Percentiles rank a stretch among this genome's conserved stretches.
Evolutionary conservation across 2,888 invertebrate genomes (phyloP).

Genomic region (Folsomia candida): DNA sequence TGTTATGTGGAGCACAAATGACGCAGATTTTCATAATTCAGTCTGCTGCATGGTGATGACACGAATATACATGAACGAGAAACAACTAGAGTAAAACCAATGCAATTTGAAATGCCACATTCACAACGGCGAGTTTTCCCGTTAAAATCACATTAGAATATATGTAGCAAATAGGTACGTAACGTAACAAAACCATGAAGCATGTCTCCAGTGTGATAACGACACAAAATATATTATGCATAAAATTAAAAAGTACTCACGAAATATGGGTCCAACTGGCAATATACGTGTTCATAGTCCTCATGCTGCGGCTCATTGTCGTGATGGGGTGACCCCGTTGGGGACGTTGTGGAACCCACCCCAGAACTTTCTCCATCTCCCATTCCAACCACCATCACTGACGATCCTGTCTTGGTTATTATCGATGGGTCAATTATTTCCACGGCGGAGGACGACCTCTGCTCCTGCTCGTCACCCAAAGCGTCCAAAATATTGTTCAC

Average conservation of each 20-base stretch:
- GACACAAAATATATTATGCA: too few relatives aligned
- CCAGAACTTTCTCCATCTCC: slow-evolving; percentile 47
- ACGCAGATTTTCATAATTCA: background rate
- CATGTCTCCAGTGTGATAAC: background rate
- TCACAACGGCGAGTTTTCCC: background rate
- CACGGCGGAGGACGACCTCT: slow-evolving; percentile 41
- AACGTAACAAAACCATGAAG: background rate
- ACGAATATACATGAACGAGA: too few relatives aligned
- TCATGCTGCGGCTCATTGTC: slow-evolving; percentile 31
- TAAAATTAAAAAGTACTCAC: slow-evolving; percentile 43
- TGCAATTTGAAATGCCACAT: background rate
- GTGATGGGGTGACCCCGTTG: slow-evolving; percentile 45
- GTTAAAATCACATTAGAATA: background rate
- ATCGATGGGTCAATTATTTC: slow-evolving; percentile 40
- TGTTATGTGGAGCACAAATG: background rate
- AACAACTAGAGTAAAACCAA: too few relatives aligned
- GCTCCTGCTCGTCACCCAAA: slow-evolving; percentile 31
- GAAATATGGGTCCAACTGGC: slow-evolving; percentile 49
- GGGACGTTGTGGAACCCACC: slow-evolving; percentile 45
- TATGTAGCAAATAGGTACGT: background rate
- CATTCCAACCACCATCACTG: slow-evolving; percentile 39
- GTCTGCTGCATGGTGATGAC: background rate
- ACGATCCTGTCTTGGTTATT: background rate
- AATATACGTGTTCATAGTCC: slow-evolving; percentile 50
- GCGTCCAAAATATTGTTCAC: slow-evolving; percentile 50